Base-by-base conservation (phyloP, 2,888 invertebrate genomes). In the Himalopsyche japonica region DNA sequence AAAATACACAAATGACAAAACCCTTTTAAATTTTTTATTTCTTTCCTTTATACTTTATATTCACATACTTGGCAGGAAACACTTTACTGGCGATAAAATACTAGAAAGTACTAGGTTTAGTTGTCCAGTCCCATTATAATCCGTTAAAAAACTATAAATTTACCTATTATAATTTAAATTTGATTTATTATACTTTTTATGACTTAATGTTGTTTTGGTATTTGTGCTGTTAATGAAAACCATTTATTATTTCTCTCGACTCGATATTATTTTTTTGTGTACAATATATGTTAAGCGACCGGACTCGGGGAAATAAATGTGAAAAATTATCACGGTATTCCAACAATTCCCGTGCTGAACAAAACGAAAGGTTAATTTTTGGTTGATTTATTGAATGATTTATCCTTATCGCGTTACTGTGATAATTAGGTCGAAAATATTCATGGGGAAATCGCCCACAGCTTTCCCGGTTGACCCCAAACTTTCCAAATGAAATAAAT, bases 371-470 rank as follows among this genome's bases (percentile, higher is more conserved):
- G 70, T 70, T 70, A 70, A 70, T 70, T 43, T 70, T 77, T 34
- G 37, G 34, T 34, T 77, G 77, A 77, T 77, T 77, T 77, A 77
- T 77, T 77, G 37, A 77, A 77, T 77, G 77, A 37, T 37, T 37
- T 77, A 77, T 37, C 27, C 77, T 77, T 77, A 37, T 77, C 77
- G 77, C 20, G 37, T 37, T 37, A 77, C 27, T 24, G 15, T 18
- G 34, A 34, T 77, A 77, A 77, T 77, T 77, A 77, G 70, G 70
- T 70, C 70, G 70, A 70, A 43, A 70, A 70, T 70, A 70, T 70
- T 70, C 70, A 70, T 30, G 70, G 70, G 70, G 30, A 70, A 70
- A 24, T 70, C 30, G 70, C 70, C n/a, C 70, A 70, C 70, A 70
- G 70, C 30, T 70, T 27, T 15, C 70, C 30, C 30, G 27, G 15